A percentile compares a stretch with the other conserved stretches of the same genome.
Evolutionary conservation across 1,140 invertebrate species (phyloP).

Genomic region (Hetaerina americana): DNA sequence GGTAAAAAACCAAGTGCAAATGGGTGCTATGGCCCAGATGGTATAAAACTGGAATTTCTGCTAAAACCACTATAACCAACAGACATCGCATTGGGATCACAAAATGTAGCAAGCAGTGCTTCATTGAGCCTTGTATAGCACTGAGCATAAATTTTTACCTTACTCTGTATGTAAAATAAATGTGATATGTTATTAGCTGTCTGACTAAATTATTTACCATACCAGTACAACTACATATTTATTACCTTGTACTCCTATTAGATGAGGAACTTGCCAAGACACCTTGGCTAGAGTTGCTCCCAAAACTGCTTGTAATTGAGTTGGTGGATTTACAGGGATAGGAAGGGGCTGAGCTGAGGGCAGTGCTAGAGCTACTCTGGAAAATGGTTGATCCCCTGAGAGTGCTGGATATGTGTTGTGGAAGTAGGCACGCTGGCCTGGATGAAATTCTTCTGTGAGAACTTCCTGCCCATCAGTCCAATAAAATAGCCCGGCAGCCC

Average conservation of each 20-base stretch:
- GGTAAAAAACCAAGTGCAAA: no score
- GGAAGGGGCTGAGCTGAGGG: constrained; percentile 56
- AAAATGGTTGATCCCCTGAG: constrained; percentile 24
- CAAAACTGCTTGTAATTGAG: constrained; percentile 61
- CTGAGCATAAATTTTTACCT: not conserved
- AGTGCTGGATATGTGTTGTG: constrained; percentile 54
- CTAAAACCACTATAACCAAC: no score
- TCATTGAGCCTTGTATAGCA: no score
- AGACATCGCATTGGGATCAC: no score
- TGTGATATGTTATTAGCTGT: no score
- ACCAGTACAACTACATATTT: constrained; percentile 6
- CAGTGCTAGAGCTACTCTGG: constrained; percentile 42
- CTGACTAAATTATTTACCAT: no score
- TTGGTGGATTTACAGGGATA: constrained; percentile 60
- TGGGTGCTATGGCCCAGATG: no score
- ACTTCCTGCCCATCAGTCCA: constrained; percentile 64
- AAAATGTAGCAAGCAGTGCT: no score
- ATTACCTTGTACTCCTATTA: constrained; percentile 62
- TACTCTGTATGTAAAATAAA: no score
- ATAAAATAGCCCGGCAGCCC: constrained; percentile 61
- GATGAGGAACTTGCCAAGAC: constrained; percentile 61
- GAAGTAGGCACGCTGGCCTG: constrained; percentile 47
- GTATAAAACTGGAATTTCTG: no score
- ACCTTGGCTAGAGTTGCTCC: constrained; percentile 57
- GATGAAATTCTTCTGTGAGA: constrained; percentile 56